Evolutionary conservation across 1,140 invertebrate species (phyloP), one percentile per base, ranked within the genome.

Genomic region (Panulirus ornatus): DNA sequence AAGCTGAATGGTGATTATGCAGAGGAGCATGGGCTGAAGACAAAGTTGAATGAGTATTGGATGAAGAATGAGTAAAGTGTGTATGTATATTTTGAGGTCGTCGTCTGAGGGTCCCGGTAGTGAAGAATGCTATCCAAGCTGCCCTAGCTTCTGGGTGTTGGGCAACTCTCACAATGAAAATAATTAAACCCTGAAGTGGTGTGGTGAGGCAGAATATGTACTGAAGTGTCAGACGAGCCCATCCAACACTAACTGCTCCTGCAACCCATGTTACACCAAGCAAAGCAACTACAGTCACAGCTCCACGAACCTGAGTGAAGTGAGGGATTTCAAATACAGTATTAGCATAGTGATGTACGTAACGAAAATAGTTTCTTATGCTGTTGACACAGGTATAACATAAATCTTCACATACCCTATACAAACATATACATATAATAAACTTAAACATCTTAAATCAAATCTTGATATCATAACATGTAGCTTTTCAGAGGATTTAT

Each of bases 231-330:
- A 95, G 76, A 84, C 94, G 93, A 1, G 94, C 93, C 47, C 94
- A 93, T 63, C 94, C 94, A 27, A 95, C 93, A 36, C 95, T 95
- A 38, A 95, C 93, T 6, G 94, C 93, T 16, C 95, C 95, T 47
- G 95, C 94, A 0, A 95, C 93, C 95, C 95, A 95, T 0, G 95
- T 95, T 47, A 95, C 93, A 22, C 95, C 95, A 5, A 95, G 93
- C 6, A 95, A 92, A 19, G 95, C 93, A 94, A 95, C 95, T 11
- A 95, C 94, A 0, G 95, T 95, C 73, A 95, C 94, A 14, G 95
- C 94, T 16, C 95, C 95, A 40, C 94, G 94, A 9, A 95, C 93
- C 93, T 95, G 94, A 0, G 44, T 47, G 84, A 92, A 84, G 89
- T 66, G 22, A 82, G 36, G 1, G 76, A 2, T 44, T 1, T 40